Percentiles rank a stretch among this genome's conserved stretches.
Conservation (phyloP, 1,140 invertebrate genomes). For the Listronotus bonariensis region DNA sequence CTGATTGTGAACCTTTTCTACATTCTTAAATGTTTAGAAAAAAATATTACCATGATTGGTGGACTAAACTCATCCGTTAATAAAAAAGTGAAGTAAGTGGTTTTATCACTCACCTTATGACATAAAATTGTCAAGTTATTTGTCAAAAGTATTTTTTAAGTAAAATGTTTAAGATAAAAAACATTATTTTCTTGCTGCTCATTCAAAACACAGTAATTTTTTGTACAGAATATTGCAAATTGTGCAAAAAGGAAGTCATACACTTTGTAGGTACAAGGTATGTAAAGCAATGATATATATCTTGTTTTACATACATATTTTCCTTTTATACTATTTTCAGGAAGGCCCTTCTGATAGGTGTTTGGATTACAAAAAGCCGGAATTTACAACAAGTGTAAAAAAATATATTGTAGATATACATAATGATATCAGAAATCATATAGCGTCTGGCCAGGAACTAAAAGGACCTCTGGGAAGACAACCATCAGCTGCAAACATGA, state of each 20-base stretch:
- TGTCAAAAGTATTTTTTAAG: too few relatives aligned
- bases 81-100: too few relatives aligned
- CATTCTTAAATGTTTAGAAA: too few relatives aligned
- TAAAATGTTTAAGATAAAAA: too few relatives aligned
- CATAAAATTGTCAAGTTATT: too few relatives aligned
- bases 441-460: constrained; percentile 35
- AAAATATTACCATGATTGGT: too few relatives aligned
- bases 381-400: constrained; percentile 19
- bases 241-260: constrained; percentile 36
- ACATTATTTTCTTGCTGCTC: too few relatives aligned
- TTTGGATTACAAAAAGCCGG: constrained; percentile 30
- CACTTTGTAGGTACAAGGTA: constrained; percentile 33
- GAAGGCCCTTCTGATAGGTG: constrained; percentile 24
- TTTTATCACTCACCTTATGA: too few relatives aligned
- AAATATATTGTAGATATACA: constrained; percentile 35
- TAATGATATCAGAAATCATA: constrained; percentile 38
- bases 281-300: constrained; percentile 3
- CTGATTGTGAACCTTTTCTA: too few relatives aligned
- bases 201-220: too few relatives aligned
- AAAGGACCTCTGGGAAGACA: constrained; percentile 30
- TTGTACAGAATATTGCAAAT: constrained; percentile 24
- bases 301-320: neutral
- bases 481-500: constrained; percentile 37
- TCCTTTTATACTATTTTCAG: constrained; percentile 10
- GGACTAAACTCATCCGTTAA: too few relatives aligned